Percentiles rank a stretch among this genome's conserved stretches.
These are phyloP conservation scores for Periparus ater DNA, from an alignment of 2,797 vertebrate species.

Conservation along the genomic window DNA sequence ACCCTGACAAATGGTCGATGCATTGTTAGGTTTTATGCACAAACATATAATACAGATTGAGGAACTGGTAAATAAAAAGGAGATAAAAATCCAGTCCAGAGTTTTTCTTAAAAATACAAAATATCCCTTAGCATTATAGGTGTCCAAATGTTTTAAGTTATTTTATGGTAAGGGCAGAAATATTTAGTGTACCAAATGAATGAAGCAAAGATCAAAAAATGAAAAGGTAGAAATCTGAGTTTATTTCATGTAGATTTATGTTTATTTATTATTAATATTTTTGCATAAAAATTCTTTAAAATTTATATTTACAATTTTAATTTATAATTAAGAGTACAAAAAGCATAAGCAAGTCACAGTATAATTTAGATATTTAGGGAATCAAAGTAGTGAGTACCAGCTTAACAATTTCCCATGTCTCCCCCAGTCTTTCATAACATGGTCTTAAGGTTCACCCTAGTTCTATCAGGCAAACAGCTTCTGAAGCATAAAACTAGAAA, in stretches of 20 bases:
- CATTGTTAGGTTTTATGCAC: neutral
- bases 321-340: neutral
- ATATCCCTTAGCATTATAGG: neutral
- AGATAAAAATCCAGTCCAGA: neutral
- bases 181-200: neutral
- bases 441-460: neutral
- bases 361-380: neutral
- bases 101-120: neutral
- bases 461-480: neutral
- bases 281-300: neutral
- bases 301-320: neutral
- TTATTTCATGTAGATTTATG: neutral
- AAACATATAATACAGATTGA: neutral
- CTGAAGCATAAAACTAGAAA: neutral
- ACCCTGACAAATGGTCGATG: neutral
- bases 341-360: neutral
- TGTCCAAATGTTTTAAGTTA: neutral
- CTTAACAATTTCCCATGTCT: neutral
- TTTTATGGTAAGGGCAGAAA: neutral
- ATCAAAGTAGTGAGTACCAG: neutral
- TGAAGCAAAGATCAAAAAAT: neutral
- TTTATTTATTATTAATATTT: neutral
- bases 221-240: neutral
- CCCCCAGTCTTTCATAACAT: neutral
- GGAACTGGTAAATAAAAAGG: neutral